These are phyloP conservation scores for Mechanitis messenoides DNA, from an alignment of 2,888 invertebrate genomes.

Conservation along the genomic window DNA sequence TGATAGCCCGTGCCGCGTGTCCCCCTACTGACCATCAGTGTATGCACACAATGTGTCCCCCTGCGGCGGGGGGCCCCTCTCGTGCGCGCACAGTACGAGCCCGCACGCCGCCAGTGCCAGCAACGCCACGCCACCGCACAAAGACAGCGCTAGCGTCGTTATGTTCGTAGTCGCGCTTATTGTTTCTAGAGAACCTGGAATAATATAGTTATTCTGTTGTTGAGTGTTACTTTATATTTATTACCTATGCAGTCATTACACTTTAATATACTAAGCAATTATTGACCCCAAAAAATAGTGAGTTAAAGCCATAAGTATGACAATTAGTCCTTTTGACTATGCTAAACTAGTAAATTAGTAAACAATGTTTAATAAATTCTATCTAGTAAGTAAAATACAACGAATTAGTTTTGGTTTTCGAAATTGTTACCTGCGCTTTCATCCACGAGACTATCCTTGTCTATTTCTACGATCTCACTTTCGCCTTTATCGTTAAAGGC, in stretches of 20 bases:
- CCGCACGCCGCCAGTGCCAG: constrained; percentile 68
- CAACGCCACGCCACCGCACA: constrained; percentile 65
- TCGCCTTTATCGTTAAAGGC: constrained; percentile 67
- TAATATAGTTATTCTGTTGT: neutral
- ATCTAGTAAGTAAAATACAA: too few species aligned
- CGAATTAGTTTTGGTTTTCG: too few species aligned
- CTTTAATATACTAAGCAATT: too few species aligned
- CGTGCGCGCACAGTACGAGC: constrained; percentile 65
- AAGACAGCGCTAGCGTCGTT: constrained; percentile 56
- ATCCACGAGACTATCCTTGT: constrained; percentile 47
- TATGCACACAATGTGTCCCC: constrained; percentile 58
- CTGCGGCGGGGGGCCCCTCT: constrained; percentile 42
- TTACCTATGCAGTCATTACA: too few species aligned
- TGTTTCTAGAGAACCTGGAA: constrained; percentile 34
- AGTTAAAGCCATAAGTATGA: too few species aligned
- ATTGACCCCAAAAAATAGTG: too few species aligned
- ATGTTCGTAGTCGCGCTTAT: constrained; percentile 58
- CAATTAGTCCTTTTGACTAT: too few species aligned
- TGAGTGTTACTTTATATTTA: constrained; percentile 15
- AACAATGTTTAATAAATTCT: too few species aligned
- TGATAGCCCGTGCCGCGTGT: too few species aligned
- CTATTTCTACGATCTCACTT: constrained; percentile 54
- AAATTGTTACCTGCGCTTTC: constrained; percentile 28
- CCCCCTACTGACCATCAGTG: constrained; percentile 54
- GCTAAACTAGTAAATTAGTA: too few species aligned